These are phyloP conservation scores for Ginglymostoma cirratum DNA, from an alignment of 2,113 vertebrate genomes.

Conservation along the genomic window DNA sequence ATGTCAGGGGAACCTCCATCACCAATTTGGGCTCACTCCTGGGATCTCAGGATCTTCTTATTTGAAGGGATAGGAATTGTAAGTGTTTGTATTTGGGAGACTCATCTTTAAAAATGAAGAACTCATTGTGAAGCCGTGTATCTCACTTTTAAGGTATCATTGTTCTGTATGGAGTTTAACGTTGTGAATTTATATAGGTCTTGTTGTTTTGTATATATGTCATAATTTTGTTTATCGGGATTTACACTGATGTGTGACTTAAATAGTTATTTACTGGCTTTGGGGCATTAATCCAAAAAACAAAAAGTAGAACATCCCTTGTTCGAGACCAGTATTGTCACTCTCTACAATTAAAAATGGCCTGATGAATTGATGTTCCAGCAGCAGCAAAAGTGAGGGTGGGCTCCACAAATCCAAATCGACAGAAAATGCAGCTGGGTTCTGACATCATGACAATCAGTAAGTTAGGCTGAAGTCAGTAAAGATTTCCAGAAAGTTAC, in stretches of 20 bases:
- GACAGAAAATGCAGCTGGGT: neutral
- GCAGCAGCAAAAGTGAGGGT: too few species aligned
- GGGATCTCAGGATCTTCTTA: too few species aligned
- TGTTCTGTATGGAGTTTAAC: neutral
- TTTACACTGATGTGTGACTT: neutral
- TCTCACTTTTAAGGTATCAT: neutral
- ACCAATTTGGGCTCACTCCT: too few species aligned
- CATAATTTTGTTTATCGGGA: neutral
- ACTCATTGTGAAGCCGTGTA: neutral
- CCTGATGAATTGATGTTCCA: too few species aligned
- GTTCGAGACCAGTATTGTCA: neutral
- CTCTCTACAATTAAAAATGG: neutral
- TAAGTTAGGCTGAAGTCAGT: neutral
- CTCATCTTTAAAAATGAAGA: neutral
- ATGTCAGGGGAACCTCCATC: too few species aligned
- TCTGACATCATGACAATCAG: neutral
- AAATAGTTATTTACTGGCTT: neutral
- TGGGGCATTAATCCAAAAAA: too few species aligned
- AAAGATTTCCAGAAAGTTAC: neutral
- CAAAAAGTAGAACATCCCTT: neutral
- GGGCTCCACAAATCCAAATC: too few species aligned
- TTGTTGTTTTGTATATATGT: neutral
- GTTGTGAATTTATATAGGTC: neutral
- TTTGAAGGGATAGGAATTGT: too few species aligned
- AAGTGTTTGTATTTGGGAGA: neutral